Evolutionary conservation across 2,113 vertebrate genomes (phyloP).

Genomic region (Sebastes schlegelii): DNA sequence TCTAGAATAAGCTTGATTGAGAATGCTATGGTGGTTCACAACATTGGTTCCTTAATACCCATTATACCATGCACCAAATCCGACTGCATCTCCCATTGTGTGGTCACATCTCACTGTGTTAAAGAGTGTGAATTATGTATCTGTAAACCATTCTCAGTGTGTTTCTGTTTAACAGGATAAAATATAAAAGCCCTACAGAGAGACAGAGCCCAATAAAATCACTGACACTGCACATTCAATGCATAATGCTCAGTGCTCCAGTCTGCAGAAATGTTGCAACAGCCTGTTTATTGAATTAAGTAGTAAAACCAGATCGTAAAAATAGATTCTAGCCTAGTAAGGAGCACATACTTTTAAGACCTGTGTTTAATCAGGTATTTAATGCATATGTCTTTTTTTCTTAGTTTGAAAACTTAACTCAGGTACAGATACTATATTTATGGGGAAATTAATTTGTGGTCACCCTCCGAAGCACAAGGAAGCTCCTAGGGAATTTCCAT

Average conservation of each 20-base stretch:
- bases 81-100: constrained; percentile 37
- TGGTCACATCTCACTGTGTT: constrained; percentile 27
- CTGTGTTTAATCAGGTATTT: constrained; percentile 29
- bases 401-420: neutral
- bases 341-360: constrained; percentile 23
- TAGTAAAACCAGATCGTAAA: constrained; percentile 50
- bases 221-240: constrained; percentile 41
- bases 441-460: neutral
- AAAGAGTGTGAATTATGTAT: constrained; percentile 40
- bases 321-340: constrained; percentile 28
- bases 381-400: neutral
- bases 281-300: constrained; percentile 57
- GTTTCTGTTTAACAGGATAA: constrained; percentile 50
- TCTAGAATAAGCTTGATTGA: constrained; percentile 51
- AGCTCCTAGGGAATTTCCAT: neutral
- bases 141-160: constrained; percentile 38
- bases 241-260: constrained; percentile 22
- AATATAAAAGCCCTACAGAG: constrained; percentile 28
- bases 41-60: constrained; percentile 35
- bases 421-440: neutral
- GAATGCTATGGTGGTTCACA: constrained; percentile 36
- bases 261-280: constrained; percentile 39
- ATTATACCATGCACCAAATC: constrained; percentile 30
- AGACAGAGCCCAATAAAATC: constrained; percentile 24
- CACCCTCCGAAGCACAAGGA: neutral